Base-by-base conservation (phyloP, 1,140 invertebrate species). In the Hylyphantes graminicola region DNA sequence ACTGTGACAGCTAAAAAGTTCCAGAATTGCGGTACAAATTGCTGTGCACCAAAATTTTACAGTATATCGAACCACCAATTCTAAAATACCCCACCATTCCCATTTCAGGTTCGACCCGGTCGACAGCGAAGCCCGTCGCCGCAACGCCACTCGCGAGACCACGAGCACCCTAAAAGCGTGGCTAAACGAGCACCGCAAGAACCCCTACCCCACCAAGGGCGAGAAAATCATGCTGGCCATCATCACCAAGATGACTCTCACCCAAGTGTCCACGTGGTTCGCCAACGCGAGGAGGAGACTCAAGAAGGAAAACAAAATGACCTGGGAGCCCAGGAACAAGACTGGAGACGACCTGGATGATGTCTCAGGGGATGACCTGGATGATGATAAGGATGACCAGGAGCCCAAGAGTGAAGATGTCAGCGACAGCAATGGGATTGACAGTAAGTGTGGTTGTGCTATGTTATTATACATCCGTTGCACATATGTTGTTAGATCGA, bases 141-240 rank as follows among this genome's bases (percentile, higher is more conserved):
- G 99, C 92, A 99, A 99, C 91, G 98, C 97, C 19, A 99, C 98
- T 19, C 91, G 97, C 78, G 97, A 99, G 91, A 99, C 97, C 21
- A 99, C 97, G 19, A 97, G 95, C 89, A 98, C 97, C 7, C 90
- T 99, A 7, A 99, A 99, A 90, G 91, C 92, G 92, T 98, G 97
- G 98, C 90, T 98, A 92, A 87, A 93, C 93, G 89, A 98, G 94
- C 92, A 94, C 94, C 95, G 91, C 93, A 98, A 91, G 94, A 98
- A 93, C 87, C 92, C 92, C 0, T 93, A 93, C 87, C 92, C 92
- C 7, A 92, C 91, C 0, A 93, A 93, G 87, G 91, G 91, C 7
- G 92, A 93, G 86, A 93, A 93, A 88, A 91, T 92, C 55, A 91
- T 92, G 90, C 87, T 93, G 85, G 92, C 92, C 73, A 91, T 92